Evolutionary conservation across 2,888 invertebrate species (phyloP).

Genomic region (Tenthredo mesomela): DNA sequence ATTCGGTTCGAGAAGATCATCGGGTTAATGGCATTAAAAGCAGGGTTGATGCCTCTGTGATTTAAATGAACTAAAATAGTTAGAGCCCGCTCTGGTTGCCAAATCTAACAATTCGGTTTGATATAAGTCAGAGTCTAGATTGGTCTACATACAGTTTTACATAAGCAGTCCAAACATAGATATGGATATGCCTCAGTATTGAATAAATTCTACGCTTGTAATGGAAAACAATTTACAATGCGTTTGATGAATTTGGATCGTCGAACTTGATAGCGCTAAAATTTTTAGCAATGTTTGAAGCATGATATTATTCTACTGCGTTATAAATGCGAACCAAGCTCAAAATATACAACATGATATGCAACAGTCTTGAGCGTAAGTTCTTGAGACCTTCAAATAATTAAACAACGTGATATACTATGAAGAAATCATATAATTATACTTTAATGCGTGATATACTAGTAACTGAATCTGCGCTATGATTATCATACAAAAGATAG

Average conservation of each 20-base stretch:
- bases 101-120: constrained; percentile 62
- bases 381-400: background rate
- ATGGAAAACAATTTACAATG: background rate
- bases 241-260: background rate
- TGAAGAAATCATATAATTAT: background rate
- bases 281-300: background rate
- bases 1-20: background rate
- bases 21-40: constrained; percentile 22
- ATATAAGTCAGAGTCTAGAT: constrained; percentile 51
- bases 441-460: background rate
- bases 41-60: constrained; percentile 59
- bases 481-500: background rate
- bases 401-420: background rate
- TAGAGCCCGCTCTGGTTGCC: constrained; percentile 53
- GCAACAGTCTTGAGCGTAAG: background rate
- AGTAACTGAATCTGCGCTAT: background rate
- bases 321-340: background rate
- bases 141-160: background rate
- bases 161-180: background rate
- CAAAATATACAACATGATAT: background rate
- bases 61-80: constrained; percentile 62
- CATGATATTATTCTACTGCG: background rate
- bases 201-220: background rate
- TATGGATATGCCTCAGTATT: background rate
- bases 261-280: background rate